Base-by-base conservation (phyloP, 1,140 invertebrate species). In the Spodoptera litura region DNA sequence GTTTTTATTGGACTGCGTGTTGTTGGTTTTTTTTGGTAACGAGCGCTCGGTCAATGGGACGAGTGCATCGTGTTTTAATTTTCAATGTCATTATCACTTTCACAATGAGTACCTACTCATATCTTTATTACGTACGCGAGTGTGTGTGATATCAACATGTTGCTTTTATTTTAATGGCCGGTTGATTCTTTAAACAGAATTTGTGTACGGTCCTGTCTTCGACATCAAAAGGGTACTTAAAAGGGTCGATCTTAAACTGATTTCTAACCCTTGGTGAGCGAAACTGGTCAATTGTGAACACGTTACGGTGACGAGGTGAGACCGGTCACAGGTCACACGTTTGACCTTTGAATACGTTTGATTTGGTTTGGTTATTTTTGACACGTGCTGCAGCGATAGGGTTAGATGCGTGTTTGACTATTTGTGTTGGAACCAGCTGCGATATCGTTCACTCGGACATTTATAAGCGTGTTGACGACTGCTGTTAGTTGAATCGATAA, bases 71-170 rank as follows among this genome's bases (percentile, higher is more conserved):
- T 84, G 84, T 86, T 93, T 93, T 93, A 93, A 93, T 93, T 93
- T 91, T 91, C 93, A 94, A 93, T 94, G 93, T 93, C 93, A 94
- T 94, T 93, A 94, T 92, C 92, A 92, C 89, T 94, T 92, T 93
- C 89, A 93, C 91, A 93, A 93, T 94, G 88, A 91, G 88, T 62
- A 76, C 53, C 56, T 84, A 75, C 68, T 82, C 59, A 80, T 83
- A 74, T 49, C 71, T 74, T 74, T 74, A 74, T 74, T 74, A 74
- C 56, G 56, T 64, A 11, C 12, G 49, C 53, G 58, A 58, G 44
- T 62, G 44, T 52, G 20, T 5, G 53, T 70, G 52, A 38, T 71
- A 56, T 71, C 68, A 71, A 71, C 68, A 56, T 38, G 68, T 71
- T 71, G 66, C 31, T 70, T 70, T 70, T 70, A 31, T 52, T 70